Base-by-base conservation (phyloP, 2,113 vertebrate genomes). In the Pundamilia nyererei region DNA sequence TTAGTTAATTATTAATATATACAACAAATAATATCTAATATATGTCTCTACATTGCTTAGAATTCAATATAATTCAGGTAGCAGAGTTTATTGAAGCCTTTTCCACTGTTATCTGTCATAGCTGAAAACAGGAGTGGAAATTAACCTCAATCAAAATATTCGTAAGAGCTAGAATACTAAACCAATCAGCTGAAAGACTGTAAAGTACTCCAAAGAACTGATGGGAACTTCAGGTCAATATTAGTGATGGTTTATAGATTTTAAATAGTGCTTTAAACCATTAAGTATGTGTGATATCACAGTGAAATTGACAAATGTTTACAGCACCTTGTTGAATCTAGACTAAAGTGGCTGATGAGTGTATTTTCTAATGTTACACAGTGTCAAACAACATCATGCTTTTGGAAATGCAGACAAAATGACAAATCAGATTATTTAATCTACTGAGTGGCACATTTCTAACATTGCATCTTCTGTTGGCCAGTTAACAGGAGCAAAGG, bases 401-500 rank as follows among this genome's bases (percentile, higher is more conserved):
- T 65, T 65, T 65, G 17, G 33, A 65, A 38, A 38, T 65, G 10
- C 17, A 65, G 60, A 38, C 19, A 65, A 65, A 38, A 65, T 21
- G 33, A 65, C 60, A 65, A 65, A 38, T 65, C 31, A 65, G 60
- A 38, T 65, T 13, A 7, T 65, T 12, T 38, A 38, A 65, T 38
- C 19, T 21, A 13, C 19, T 38, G 33, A 65, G 17, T 65, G 19
- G 19, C 31, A 62, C 58, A 2, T 62, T n/a, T 62, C 31, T 62
- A 62, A 62, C 58, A 35, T n/a, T n/a, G 9, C 15, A 35, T 62
- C 10, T 65, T 65, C 10, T 38, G 60, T 38, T 35, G 31, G 60
- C 17, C 31, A 65, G 60, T 65, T 21, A 68, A n/a, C 3, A 68
- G 75, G 80, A 87, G 87, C 80, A 91, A 81, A 65, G 54, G 65